Evolutionary conservation across 2,888 invertebrate genomes (phyloP).

Genomic region (Yponomeuta malinellus): DNA sequence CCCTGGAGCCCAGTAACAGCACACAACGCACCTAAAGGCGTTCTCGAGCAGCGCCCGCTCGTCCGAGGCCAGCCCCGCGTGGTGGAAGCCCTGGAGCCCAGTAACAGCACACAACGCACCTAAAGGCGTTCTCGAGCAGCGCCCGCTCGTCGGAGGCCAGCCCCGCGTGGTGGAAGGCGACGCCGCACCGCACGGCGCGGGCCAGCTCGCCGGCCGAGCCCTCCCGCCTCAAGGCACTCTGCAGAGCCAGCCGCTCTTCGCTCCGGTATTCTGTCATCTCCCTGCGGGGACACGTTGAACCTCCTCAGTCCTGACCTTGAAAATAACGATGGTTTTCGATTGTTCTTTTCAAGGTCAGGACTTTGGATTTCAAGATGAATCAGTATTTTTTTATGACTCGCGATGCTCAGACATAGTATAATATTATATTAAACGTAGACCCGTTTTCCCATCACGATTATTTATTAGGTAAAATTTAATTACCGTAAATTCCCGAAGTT

Average conservation of each 20-base stretch:
- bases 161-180: constrained; percentile 96
- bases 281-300: constrained; percentile 26
- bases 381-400: no score
- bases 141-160: constrained; percentile 90
- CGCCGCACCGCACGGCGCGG: constrained; percentile 78
- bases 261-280: constrained; percentile 41
- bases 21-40: constrained; percentile 73
- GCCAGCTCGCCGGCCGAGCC: constrained; percentile 78
- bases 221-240: constrained; percentile 77
- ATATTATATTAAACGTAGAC: no score
- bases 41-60: constrained; percentile 91
- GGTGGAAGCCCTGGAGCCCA: no score
- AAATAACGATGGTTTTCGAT: no score
- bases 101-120: constrained; percentile 31
- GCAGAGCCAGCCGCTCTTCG: constrained; percentile 37
- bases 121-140: constrained; percentile 88
- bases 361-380: no score
- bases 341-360: no score
- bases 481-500: no score
- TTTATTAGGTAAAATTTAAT: no score
- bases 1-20: no score
- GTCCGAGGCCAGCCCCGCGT: constrained; percentile 91
- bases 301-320: neutral
- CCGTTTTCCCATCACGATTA: no score
- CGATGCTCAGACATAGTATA: no score